Evolutionary conservation across 2,888 invertebrate genomes (phyloP).

Genomic region (Athalia rosae): DNA sequence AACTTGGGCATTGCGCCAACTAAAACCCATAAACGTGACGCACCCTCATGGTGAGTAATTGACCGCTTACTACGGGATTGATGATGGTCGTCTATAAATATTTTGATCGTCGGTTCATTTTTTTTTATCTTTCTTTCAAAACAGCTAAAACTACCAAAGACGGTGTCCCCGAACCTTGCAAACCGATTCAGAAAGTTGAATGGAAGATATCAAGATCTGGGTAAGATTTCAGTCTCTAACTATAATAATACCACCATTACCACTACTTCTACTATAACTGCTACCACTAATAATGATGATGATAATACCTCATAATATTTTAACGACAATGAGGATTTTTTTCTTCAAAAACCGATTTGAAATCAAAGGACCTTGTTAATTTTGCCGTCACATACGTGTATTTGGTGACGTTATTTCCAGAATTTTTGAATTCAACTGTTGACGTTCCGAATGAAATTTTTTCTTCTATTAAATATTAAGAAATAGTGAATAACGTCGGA

Average conservation of each 20-base stretch:
- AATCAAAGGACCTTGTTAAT: too few species aligned
- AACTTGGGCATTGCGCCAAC: conserved; percentile 91
- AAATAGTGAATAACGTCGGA: too few species aligned
- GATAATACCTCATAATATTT: too few species aligned
- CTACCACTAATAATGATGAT: too few species aligned
- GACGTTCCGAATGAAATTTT: too few species aligned
- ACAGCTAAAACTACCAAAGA: conserved; percentile 93
- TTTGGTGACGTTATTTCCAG: too few species aligned
- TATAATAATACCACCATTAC: background rate
- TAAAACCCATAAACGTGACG: conserved; percentile 86
- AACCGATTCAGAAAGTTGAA: conserved; percentile 95
- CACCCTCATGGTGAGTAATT: conserved; percentile 90
- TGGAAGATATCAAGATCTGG: conserved; percentile 93
- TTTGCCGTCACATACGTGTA: too few species aligned
- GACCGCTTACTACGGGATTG: background rate
- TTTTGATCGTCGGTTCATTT: conserved; percentile 4
- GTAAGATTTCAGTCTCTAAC: conserved; percentile 74
- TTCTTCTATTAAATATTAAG: too few species aligned
- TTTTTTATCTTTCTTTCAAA: conserved; percentile 65
- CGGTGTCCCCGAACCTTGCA: conserved; percentile 94
- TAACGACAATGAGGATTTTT: too few species aligned
- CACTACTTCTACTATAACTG: too few species aligned
- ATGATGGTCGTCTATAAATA: background rate
- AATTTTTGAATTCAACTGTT: too few species aligned
- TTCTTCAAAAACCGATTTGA: too few species aligned